Evolutionary conservation across 2,888 invertebrate species (phyloP), one percentile per base, ranked within the genome.

Genomic region (Drosophila suboccidentalis): DNA sequence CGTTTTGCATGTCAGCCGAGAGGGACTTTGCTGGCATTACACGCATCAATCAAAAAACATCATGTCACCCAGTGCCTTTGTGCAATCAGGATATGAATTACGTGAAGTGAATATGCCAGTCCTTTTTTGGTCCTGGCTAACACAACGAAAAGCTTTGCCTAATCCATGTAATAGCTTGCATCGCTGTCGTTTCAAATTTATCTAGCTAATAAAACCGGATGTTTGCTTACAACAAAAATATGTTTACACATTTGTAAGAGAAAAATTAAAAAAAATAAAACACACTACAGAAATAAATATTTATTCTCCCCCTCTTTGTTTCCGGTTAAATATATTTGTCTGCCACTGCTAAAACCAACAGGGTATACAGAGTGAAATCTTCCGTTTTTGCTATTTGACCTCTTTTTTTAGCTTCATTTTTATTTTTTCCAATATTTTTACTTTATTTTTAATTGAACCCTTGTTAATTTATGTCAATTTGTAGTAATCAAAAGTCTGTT

Each of bases 81-180:
- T 72, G 72, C 68, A 78, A 78, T 78, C 80, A 61, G 71, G 65
- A 69, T 68, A 78, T 75, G 75, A 79, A 75, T 75, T 78, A 71
- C 72, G 81, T 83, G 70, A 71, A 77, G 69, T 72, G 68, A 75
- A 63, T 80, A 49, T 63, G 68, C 54, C 47, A 51, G 81, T 62
- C 49, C 50, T 19, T 34, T 34, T 55, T 36, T n/a, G 13, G 39
- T 38, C 6, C 39, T 8, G 17, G n/a, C 36, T 19, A 53, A 34
- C 22, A 64, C 41, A 65, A 60, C 36, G 19, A 26, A 32, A 13
- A 17, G 50, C 36, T 9, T 8, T n/a, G 17, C 8, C 51, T 55
- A 43, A 55, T 53, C 15, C 59, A 17, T 50, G n/a, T 41, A 44
- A 43, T 43, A 43, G 50, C 53, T 57, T 57, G 49, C 47, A 57